phyloP scores from a whole-genome alignment of 2,797 vertebrate species.

The Tolypeutes matacus region DNA sequence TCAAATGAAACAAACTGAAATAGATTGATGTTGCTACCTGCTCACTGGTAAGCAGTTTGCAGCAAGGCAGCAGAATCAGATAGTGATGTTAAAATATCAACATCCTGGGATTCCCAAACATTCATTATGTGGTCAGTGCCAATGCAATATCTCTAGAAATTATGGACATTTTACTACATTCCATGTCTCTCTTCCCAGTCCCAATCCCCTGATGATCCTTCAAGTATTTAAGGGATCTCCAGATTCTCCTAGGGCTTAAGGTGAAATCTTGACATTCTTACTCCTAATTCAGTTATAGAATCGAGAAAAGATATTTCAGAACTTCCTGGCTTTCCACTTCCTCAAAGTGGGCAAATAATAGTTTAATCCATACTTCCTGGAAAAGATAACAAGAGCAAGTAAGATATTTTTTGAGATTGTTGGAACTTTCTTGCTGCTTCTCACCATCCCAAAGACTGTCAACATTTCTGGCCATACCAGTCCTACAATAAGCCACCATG shows the following conservation, averaged over 20 bases:
- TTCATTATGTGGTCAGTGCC: not conserved
- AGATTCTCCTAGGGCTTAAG: not conserved
- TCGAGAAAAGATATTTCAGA: constrained; percentile 26
- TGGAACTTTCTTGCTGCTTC: not conserved
- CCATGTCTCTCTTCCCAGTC: not conserved
- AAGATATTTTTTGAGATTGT: not conserved
- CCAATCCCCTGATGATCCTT: not conserved
- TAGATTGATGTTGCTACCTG: constrained; percentile 46
- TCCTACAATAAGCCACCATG: not conserved
- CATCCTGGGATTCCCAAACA: not conserved
- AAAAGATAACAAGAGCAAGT: not conserved
- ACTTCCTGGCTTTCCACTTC: not conserved
- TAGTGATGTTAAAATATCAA: not conserved
- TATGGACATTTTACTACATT: not conserved
- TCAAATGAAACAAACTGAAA: constrained; percentile 73
- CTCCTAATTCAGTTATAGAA: not conserved
- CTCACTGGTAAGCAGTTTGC: constrained; percentile 40
- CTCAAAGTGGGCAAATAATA: not conserved
- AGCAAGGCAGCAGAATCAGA: constrained; percentile 67
- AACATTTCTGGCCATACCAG: not conserved
- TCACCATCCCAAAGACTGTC: not conserved
- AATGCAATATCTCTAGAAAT: not conserved
- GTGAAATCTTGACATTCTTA: not conserved
- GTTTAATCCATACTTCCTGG: not conserved
- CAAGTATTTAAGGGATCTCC: not conserved